Base-by-base conservation (phyloP, 2,888 invertebrate species). In the Trachelus stipa region DNA sequence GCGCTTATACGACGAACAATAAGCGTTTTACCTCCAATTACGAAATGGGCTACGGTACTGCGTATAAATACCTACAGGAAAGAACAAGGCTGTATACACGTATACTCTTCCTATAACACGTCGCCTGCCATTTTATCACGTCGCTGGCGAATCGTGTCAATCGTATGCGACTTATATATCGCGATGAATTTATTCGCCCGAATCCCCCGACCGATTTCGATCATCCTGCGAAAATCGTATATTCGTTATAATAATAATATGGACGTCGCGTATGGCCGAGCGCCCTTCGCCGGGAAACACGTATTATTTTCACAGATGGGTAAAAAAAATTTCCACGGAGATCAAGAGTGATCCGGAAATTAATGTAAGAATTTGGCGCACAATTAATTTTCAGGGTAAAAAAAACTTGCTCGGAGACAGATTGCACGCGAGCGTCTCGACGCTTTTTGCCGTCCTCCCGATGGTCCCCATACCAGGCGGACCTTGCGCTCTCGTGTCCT, bases 241-340 rank as follows among this genome's bases (percentile, higher is more conserved):
- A 9, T 23, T 9, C 2, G 9, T 9, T 0, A 23, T 1, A 9
- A 56, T 9, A 56, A 9, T 56, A 2, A 56, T 2, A 56, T 9
- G 23, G 2, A 56, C 56, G 0, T 23, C 6, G 23, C 9, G 4
- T 12, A 12, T 4, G 12, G 0, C 4, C 37, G 37, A 12, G 37
- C 12, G 37, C 37, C 11, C 35, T 0, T 35, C 0, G 11, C 35
- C 35, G 11, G 35, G 11, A 56, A 79, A 73, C 76, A 71, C 82
- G 37, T 15, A 15, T 40, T 40, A 40, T 15, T 12, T 40, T 40
- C 40, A 15, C 4, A 4, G 40, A 23, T 56, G 23, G 23, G 9
- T 2, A 2, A 23, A 71, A 71, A 31, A 71, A 11, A 12, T 6
- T 15, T 12, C 11, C 31, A 6, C 31, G 12, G 31, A 30, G 12